A percentile compares a stretch with the other conserved stretches of the same genome.
Evolutionary conservation across 2,888 invertebrate species (phyloP).

Genomic region (Meliscaeva auricollis): DNA sequence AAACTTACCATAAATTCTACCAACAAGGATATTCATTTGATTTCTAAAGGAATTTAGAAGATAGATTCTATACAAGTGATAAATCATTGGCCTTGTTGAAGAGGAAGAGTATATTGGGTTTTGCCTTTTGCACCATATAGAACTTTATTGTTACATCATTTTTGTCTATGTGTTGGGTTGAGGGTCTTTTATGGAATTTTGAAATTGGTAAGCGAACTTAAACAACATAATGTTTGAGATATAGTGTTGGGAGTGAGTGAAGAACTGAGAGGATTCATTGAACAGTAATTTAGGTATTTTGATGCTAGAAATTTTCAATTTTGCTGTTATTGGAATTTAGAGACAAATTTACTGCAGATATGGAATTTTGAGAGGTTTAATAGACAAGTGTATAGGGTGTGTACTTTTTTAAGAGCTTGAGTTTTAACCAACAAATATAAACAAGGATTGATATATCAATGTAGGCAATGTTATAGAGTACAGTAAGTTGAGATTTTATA

Average conservation of each 20-base stretch:
- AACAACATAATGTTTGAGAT: conserved; percentile 9
- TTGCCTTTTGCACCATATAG: conserved; percentile 27
- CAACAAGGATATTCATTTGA: conserved; percentile 49
- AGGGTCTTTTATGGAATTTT: conserved; percentile 42
- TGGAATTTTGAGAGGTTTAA: not conserved
- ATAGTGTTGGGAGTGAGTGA: not conserved
- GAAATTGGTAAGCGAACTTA: conserved; percentile 42
- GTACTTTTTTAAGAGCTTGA: too few species aligned
- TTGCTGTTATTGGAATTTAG: not conserved
- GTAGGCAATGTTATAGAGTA: too few species aligned
- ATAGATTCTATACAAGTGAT: conserved; percentile 43
- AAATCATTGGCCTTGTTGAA: conserved; percentile 44
- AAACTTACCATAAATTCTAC: conserved; percentile 51
- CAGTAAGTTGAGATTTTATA: too few species aligned
- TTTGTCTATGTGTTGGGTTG: not conserved
- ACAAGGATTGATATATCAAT: too few species aligned
- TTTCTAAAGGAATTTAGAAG: conserved; percentile 16
- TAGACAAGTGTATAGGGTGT: not conserved
- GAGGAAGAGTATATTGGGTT: not conserved
- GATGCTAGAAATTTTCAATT: not conserved
- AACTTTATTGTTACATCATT: conserved; percentile 8
- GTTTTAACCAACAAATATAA: too few species aligned
- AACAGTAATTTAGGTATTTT: not conserved
- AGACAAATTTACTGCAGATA: not conserved
- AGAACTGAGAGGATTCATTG: not conserved